Percentiles rank a stretch among this genome's conserved stretches.
Evolutionary conservation across 2,113 vertebrate species (phyloP).

Genomic region (Agapornis roseicollis): DNA sequence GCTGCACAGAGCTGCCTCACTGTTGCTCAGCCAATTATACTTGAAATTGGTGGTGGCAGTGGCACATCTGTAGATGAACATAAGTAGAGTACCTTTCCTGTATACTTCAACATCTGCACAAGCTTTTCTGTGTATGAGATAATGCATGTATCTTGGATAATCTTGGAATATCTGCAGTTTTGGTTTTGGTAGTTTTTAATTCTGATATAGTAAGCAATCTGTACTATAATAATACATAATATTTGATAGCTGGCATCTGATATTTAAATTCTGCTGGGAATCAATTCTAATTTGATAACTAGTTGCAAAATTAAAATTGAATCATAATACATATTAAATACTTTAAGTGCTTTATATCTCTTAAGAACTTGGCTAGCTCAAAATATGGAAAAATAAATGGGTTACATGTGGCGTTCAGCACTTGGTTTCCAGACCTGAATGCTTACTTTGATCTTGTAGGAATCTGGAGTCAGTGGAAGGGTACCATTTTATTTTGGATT

Average conservation of each 20-base stretch:
- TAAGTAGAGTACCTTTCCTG: background rate
- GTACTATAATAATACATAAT: background rate
- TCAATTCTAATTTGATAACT: background rate
- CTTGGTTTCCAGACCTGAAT: background rate
- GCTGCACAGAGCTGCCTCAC: conserved; percentile 55
- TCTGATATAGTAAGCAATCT: background rate
- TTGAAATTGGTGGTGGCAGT: background rate
- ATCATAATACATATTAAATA: background rate
- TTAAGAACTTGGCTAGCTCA: background rate
- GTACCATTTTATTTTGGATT: background rate
- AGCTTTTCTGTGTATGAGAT: background rate
- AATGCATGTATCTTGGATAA: background rate
- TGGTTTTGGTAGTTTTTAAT: background rate
- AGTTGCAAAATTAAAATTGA: background rate
- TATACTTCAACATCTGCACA: background rate
- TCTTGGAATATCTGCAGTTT: background rate
- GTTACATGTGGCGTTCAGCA: rapidly evolving
- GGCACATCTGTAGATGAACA: conserved; percentile 10
- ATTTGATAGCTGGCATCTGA: background rate
- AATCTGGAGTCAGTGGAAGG: background rate
- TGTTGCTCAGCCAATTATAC: conserved; percentile 54
- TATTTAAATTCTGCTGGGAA: background rate
- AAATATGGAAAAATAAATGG: background rate
- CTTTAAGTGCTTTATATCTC: background rate
- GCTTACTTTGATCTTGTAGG: background rate